These are phyloP conservation scores for Istiophorus platypterus DNA, from an alignment of 2,113 vertebrate genomes.

Conservation along the genomic window DNA sequence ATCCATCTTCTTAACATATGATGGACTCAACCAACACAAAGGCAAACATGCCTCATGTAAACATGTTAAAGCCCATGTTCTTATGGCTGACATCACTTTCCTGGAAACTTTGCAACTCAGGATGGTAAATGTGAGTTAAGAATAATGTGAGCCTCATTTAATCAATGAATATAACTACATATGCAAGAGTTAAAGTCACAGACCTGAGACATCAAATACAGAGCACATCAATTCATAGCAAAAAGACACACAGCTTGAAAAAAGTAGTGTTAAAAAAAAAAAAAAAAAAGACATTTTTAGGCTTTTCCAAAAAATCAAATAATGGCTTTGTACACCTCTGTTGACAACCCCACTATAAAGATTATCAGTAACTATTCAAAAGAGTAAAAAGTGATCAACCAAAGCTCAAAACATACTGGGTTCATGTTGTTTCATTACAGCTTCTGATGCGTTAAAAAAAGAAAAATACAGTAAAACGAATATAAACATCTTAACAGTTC, in stretches of 20 bases:
- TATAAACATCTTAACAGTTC: not conserved
- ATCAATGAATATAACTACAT: not conserved
- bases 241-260: not conserved
- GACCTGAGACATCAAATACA: not conserved
- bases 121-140: not conserved
- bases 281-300: not conserved
- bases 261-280: not conserved
- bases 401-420: too few species aligned
- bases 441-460: not conserved
- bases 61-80: not conserved
- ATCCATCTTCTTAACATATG: not conserved
- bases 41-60: not conserved
- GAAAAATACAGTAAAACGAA: not conserved
- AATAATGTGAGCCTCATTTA: not conserved
- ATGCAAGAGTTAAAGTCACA: too few species aligned
- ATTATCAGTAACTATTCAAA: too few species aligned
- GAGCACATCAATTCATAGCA: not conserved
- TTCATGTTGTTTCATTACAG: too few species aligned
- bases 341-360: too few species aligned
- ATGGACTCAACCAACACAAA: too few species aligned
- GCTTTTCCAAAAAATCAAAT: too few species aligned
- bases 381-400: too few species aligned
- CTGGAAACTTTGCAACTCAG: not conserved
- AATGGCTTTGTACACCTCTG: too few species aligned
- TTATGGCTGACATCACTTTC: not conserved